phyloP scores from a whole-genome alignment of 2,797 vertebrate species.

The Sternotherus odoratus region DNA sequence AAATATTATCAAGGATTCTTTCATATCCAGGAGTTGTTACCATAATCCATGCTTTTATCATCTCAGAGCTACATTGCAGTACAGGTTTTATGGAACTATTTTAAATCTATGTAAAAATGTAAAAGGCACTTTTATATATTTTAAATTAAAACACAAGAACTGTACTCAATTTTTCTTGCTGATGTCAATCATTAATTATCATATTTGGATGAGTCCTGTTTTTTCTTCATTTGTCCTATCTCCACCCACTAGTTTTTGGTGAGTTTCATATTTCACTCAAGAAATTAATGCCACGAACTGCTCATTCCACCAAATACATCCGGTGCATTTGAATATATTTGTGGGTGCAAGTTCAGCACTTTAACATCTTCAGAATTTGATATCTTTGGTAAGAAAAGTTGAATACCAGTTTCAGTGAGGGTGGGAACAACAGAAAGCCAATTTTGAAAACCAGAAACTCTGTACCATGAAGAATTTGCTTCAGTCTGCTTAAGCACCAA shows the following conservation, averaged over 20 bases:
- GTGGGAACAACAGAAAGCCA: neutral
- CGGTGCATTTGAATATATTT: neutral
- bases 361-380: neutral
- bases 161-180: slow-evolving; percentile 20
- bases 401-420: neutral
- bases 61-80: neutral
- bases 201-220: slow-evolving; percentile 26
- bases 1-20: accelerated
- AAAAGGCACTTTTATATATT: neutral
- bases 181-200: slow-evolving; percentile 20
- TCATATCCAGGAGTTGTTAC: neutral
- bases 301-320: neutral
- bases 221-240: neutral
- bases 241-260: neutral
- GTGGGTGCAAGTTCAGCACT: neutral
- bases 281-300: neutral
- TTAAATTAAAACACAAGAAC: neutral
- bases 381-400: neutral
- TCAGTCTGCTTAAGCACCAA: neutral
- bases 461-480: neutral
- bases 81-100: neutral
- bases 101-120: neutral
- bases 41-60: neutral
- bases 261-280: neutral
- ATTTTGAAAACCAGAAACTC: neutral